These are phyloP conservation scores for Doryteuthis pealeii DNA, from an alignment of 1,140 invertebrate genomes.

Conservation along the genomic window DNA sequence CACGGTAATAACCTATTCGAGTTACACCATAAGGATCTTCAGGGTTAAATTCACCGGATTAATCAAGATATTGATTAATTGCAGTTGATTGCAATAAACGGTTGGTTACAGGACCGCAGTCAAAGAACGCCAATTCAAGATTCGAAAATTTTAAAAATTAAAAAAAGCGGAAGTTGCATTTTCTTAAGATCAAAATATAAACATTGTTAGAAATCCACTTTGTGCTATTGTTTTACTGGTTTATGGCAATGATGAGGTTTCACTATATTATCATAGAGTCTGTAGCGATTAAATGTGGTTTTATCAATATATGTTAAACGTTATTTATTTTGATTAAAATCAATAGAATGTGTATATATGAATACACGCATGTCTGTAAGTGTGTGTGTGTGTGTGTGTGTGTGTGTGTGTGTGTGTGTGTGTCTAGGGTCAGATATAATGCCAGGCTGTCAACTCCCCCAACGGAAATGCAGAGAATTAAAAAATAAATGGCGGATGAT, in stretches of 20 bases:
- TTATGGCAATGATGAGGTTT: too few species aligned
- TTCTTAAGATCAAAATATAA: neutral
- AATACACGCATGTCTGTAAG: conserved; percentile 10
- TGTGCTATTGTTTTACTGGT: too few species aligned
- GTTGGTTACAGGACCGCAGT: too few species aligned
- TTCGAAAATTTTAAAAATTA: too few species aligned
- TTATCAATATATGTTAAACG: neutral
- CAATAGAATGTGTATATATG: conserved; percentile 12
- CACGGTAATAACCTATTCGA: too few species aligned
- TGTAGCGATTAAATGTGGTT: neutral
- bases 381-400: conserved; percentile 11
- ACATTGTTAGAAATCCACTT: neutral
- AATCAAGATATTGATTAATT: too few species aligned
- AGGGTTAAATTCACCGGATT: too few species aligned
- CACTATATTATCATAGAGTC: too few species aligned
- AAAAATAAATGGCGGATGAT: neutral
- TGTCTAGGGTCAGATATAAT: neutral
- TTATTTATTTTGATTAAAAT: neutral
- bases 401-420: neutral
- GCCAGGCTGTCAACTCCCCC: neutral
- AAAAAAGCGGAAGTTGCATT: neutral
- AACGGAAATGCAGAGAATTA: neutral
- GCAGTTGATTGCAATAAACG: too few species aligned
- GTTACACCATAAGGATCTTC: too few species aligned
- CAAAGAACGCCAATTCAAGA: too few species aligned